Base-by-base conservation (phyloP, 2,797 vertebrate species). In the Adrianichthys oophorus region DNA sequence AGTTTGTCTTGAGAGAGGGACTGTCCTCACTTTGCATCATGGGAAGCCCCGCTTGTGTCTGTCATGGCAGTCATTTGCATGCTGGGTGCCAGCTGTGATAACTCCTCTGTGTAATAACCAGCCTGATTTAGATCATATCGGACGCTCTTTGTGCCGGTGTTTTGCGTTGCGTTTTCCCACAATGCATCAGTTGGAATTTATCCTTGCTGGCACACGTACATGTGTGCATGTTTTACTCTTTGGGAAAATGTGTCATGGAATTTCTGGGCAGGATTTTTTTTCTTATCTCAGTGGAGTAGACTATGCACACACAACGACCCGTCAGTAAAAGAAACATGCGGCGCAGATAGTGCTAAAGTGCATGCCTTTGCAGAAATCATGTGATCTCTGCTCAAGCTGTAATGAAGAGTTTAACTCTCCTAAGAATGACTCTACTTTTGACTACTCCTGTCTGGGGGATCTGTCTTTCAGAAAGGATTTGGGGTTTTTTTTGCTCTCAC, bases 181-280 rank as follows among this genome's bases (percentile, higher is more conserved):
- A 24, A 53, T 67, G 67, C 59, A 74, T 83, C 62, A 57, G 58
- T 72, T 76, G 42, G 67, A 79, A 80, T 78, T 72, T 47, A 63
- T 65, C 66, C 58, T 50, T 59, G 69, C 70, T 65, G 58, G 59
- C 69, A 52, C 24, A 16, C 24, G n/a, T 3, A 23, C 15, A 45
- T 45, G 56, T 61, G 45, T 57, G 59, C 48, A 17, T 72, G 52
- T 80, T 62, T 72, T 65, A 56, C 65, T 85, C 78, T 80, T 89
- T 84, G 85, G 85, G 85, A 88, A 90, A 89, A 74, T 72, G 73
- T 85, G 84, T 78, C 74, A 70, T 83, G 87, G 89, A 89, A 88
- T 87, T 75, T 89, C 87, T 85, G 85, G 88, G 87, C 87, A 87
- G 67, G 74, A 83, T 79, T 87, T 80, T 82, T 85, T 88, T 83